Percentiles rank a stretch among this genome's conserved stretches.
Evolutionary conservation across 2,113 vertebrate species (phyloP).

Genomic region (western clawed frog (Xenopus tropicalis)): UCB_Xtro_10.0 CM004448.2:47274001-47274500

Average conservation of each 20-base stretch:
- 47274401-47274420: constrained; percentile 41
- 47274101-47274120: constrained; percentile 41
- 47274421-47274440: constrained; percentile 28
- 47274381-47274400: constrained; percentile 28
- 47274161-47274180: constrained; percentile 28
- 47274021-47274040: constrained; percentile 44
- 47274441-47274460: constrained; percentile 9
- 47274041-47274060: constrained; percentile 41
- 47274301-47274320: constrained; percentile 18
- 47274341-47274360: constrained; percentile 18
- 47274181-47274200: constrained; percentile 19
- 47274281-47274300: background rate
- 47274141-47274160: constrained; percentile 46
- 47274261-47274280: constrained; percentile 11
- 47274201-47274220: constrained; percentile 21
- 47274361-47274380: constrained; percentile 30
- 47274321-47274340: constrained; percentile 23
- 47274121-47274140: constrained; percentile 44
- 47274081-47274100: constrained; percentile 44
- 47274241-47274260: constrained; percentile 26
- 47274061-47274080: constrained; percentile 42
- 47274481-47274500: too few species aligned
- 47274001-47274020: constrained; percentile 35
- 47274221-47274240: constrained; percentile 23
- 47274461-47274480: constrained; percentile 6